Base-by-base conservation (phyloP, 1,140 invertebrate genomes). In the Rhagoletis zephyria region DNA sequence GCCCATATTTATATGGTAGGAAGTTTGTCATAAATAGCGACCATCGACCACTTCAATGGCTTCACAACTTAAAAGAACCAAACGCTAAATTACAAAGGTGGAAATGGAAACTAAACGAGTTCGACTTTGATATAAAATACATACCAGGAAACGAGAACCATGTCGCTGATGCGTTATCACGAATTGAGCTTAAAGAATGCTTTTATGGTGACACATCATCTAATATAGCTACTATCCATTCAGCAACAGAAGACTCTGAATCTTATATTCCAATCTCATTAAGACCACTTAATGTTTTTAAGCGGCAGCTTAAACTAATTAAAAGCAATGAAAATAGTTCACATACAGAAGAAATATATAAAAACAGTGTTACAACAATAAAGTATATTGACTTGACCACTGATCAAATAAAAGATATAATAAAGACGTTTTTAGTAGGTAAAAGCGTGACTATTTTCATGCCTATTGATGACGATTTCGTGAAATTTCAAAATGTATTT, bases 361-460 rank as follows among this genome's bases (percentile, higher is more conserved):
- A 12, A 86, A 45, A 86, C 42, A 45, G 30, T 64, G 10, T 86
- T n/a, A 86, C 30, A 64, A 64, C 60, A 42, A 86, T 64, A 56
- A 16, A 60, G n/a, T 85, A 85, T 86, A 64, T 60, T 3, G 42
- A 48, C 60, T 64, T 64, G 42, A 63, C 30, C 30, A 86, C 7
- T 19, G 85, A 86, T 60, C 42, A n/a, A 86, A 86, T 86, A 63
- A 86, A 86, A 16, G 0, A 64, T n/a, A 86, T 45, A 86, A 86
- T 64, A 63, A 63, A 86, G 1, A 64, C 3, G 1, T 86, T 60
- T 63, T 63, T 45, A 63, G 0, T 64, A 42, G 42, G 30, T 16
- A 87, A 70, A 10, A 30, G 30, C 30, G 30, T 30, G 30, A 30
- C 30, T 30, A 30, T 30, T 30, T 30, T 30, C 30, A 30, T 30